Conservation (phyloP, 2,113 vertebrate species). For the Poicephalus meyeri region DNA sequence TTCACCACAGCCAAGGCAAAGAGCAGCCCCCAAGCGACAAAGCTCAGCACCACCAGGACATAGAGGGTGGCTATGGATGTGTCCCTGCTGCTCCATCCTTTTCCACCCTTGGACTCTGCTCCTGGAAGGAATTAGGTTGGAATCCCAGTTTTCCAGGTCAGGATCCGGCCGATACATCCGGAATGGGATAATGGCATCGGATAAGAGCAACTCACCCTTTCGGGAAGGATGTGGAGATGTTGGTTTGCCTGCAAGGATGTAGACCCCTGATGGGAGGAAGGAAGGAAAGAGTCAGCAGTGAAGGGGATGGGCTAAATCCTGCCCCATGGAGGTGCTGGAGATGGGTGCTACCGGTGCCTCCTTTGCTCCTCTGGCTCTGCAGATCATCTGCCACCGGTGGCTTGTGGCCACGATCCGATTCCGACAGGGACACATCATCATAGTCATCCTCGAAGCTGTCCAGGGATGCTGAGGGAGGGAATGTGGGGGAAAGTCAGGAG, state of each 20-base stretch:
- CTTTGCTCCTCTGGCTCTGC: not conserved
- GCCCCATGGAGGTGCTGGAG: accelerated
- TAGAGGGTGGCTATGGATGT: not conserved
- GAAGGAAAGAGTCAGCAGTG: not conserved
- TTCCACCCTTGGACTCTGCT: too few species aligned
- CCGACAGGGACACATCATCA: not conserved
- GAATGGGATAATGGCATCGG: accelerated
- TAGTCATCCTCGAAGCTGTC: not conserved
- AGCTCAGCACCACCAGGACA: not conserved
- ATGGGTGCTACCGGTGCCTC: not conserved
- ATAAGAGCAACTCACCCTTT: not conserved
- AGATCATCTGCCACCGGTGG: accelerated
- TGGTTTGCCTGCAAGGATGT: not conserved
- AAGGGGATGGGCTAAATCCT: not conserved
- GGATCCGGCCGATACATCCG: accelerated
- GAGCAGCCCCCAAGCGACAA: not conserved
- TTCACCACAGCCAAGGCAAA: not conserved
- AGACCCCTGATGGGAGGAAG: not conserved
- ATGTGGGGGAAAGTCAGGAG: accelerated
- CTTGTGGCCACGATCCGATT: not conserved
- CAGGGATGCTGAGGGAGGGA: accelerated
- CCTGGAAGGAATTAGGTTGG: not conserved
- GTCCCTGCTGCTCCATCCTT: not conserved
- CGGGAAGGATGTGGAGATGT: not conserved
- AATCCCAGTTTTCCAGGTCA: accelerated